Evolutionary conservation across 1,140 invertebrate genomes (phyloP).

Genomic region (Ips nitidus): DNA sequence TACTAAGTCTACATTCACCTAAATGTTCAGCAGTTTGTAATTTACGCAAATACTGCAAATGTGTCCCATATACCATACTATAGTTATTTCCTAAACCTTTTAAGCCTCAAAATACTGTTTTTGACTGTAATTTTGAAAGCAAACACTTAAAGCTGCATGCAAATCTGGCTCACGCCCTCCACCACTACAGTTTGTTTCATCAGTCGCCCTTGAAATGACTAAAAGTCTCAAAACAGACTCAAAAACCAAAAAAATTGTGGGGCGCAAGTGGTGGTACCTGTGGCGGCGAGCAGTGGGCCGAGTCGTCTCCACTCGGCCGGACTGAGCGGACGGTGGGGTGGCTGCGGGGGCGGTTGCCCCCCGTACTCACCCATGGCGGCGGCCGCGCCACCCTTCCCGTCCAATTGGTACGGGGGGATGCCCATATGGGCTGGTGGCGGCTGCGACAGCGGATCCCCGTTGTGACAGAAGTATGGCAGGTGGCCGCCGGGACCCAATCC

Average conservation of each 20-base stretch:
- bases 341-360: slow-evolving; percentile 44
- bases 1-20: not conserved
- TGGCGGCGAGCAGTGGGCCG: slow-evolving; percentile 57
- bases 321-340: slow-evolving; percentile 50
- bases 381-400: slow-evolving; percentile 66
- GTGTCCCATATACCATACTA: too few species aligned
- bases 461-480: slow-evolving; percentile 86
- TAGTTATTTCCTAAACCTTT: not conserved
- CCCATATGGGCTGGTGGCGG: slow-evolving; percentile 97
- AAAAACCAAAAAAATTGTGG: too few species aligned
- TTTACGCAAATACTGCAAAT: not conserved
- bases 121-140: not conserved
- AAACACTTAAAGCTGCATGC: slow-evolving; percentile 8
- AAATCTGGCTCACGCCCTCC: slow-evolving; percentile 42
- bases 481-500: slow-evolving; percentile 70
- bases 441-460: slow-evolving; percentile 79
- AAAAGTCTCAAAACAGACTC: not conserved
- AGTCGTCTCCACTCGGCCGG: slow-evolving; percentile 59
- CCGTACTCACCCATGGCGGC: slow-evolving; percentile 66
- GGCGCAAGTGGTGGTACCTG: slow-evolving; percentile 52
- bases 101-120: not conserved
- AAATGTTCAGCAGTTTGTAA: not conserved
- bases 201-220: slow-evolving; percentile 5
- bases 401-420: slow-evolving; percentile 89
- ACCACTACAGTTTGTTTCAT: slow-evolving; percentile 37